Percentiles rank a stretch among this genome's conserved stretches.
These are phyloP conservation scores for Drosophila kikkawai DNA, from an alignment of 1,140 invertebrate species.

Conservation along the genomic window DNA sequence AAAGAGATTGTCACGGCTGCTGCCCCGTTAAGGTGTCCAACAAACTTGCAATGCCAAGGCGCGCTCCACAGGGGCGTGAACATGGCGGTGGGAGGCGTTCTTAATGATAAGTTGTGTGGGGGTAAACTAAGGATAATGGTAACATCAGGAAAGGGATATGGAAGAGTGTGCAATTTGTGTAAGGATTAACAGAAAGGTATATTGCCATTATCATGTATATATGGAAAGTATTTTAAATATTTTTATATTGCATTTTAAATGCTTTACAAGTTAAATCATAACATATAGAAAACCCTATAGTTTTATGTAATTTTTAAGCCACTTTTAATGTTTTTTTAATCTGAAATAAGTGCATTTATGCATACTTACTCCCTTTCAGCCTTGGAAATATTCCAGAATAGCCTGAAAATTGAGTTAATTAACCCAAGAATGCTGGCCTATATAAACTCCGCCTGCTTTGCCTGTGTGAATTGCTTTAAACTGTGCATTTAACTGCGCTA, in stretches of 20 bases:
- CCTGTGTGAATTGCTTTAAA: constrained; percentile 16
- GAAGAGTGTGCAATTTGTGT: no score
- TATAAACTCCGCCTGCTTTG: neutral
- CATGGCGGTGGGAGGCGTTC: constrained; percentile 38
- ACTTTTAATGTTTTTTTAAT: neutral
- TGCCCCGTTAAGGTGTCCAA: constrained; percentile 60
- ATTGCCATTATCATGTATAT: no score
- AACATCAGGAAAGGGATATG: neutral
- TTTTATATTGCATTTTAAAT: no score
- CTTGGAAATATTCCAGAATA: neutral
- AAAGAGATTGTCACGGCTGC: constrained; percentile 57
- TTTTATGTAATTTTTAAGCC: neutral
- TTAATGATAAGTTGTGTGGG: constrained; percentile 52
- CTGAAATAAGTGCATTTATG: neutral
- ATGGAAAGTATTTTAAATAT: no score
- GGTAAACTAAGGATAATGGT: constrained; percentile 13
- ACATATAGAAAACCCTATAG: no score
- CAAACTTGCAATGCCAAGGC: constrained; percentile 50
- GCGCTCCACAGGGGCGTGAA: constrained; percentile 40
- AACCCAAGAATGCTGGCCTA: neutral
- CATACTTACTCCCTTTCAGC: neutral
- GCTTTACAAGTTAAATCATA: neutral
- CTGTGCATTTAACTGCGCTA: constrained; percentile 33
- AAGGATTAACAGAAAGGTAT: neutral
- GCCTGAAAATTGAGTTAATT: constrained; percentile 21